phyloP scores from a whole-genome alignment of 2,113 vertebrate species.

The Oreotragus oreotragus region DNA sequence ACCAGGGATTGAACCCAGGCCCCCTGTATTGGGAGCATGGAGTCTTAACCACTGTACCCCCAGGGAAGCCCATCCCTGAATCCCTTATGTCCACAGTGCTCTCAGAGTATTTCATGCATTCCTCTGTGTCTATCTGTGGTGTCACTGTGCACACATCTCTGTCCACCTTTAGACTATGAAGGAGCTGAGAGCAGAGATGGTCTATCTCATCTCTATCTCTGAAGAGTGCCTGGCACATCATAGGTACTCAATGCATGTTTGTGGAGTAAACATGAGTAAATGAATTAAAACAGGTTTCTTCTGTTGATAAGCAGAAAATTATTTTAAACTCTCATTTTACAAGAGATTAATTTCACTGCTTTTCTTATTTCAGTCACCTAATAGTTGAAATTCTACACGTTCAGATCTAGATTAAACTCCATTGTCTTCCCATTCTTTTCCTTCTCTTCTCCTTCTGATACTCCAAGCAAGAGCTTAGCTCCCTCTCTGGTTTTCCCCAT shows the following conservation, averaged over 20 bases:
- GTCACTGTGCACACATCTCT: neutral
- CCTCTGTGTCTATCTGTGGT: neutral
- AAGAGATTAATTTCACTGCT: neutral
- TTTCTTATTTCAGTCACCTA: constrained; percentile 6
- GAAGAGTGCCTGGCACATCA: neutral
- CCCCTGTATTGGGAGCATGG: neutral
- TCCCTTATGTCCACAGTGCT: neutral
- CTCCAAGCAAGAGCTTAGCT: neutral
- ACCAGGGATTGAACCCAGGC: neutral
- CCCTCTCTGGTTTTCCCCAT: neutral
- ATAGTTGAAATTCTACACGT: neutral
- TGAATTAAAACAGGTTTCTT: neutral
- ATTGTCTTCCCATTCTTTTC: neutral
- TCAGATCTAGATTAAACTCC: neutral
- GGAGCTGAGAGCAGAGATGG: neutral
- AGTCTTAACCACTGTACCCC: neutral
- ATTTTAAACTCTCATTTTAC: neutral
- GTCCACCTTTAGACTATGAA: neutral
- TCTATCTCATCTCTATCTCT: neutral
- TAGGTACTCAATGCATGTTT: neutral
- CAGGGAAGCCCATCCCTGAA: neutral
- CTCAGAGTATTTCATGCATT: neutral
- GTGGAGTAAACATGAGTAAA: neutral
- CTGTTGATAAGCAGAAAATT: neutral
- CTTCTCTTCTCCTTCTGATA: neutral